phyloP scores from a whole-genome alignment of 2,797 vertebrate species.

The Odontamblyopus rebecca region DNA sequence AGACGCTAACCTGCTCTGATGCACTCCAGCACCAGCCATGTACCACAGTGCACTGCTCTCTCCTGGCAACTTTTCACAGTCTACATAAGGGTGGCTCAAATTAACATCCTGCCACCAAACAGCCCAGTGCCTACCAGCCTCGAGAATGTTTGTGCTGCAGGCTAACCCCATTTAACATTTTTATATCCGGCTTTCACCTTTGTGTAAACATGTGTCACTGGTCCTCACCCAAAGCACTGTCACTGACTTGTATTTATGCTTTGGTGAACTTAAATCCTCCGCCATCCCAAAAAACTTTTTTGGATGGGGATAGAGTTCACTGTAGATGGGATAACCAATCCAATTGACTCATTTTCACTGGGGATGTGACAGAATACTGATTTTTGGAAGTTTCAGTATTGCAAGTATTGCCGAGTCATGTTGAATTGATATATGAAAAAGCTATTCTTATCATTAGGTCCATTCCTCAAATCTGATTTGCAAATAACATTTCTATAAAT shows the following conservation, averaged over 20 bases:
- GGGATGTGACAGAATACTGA: neutral
- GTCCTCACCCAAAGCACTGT: conserved; percentile 2
- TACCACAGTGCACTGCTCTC: conserved; percentile 55
- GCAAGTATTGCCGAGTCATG: too few species aligned
- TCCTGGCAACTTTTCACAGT: conserved; percentile 52
- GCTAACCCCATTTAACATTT: conserved; percentile 24
- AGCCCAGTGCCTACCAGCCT: conserved; percentile 18
- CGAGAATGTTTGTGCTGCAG: conserved; percentile 31
- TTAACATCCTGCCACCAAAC: conserved; percentile 49
- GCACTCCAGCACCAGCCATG: conserved; percentile 41
- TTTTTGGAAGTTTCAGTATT: too few species aligned
- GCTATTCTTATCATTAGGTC: too few species aligned
- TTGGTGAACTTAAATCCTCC: conserved; percentile 1
- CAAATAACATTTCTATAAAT: too few species aligned
- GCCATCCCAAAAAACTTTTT: neutral
- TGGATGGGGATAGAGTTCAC: neutral
- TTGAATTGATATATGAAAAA: too few species aligned
- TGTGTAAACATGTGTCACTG: conserved; percentile 9
- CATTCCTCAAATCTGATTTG: too few species aligned
- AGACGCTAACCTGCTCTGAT: conserved; percentile 22
- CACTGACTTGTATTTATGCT: neutral
- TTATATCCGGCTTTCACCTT: conserved; percentile 20
- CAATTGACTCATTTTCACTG: neutral
- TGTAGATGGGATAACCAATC: neutral
- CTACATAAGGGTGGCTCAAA: conserved; percentile 43